Conservation (phyloP, 2,113 vertebrate species). For the Scartelaos histophorus region DNA sequence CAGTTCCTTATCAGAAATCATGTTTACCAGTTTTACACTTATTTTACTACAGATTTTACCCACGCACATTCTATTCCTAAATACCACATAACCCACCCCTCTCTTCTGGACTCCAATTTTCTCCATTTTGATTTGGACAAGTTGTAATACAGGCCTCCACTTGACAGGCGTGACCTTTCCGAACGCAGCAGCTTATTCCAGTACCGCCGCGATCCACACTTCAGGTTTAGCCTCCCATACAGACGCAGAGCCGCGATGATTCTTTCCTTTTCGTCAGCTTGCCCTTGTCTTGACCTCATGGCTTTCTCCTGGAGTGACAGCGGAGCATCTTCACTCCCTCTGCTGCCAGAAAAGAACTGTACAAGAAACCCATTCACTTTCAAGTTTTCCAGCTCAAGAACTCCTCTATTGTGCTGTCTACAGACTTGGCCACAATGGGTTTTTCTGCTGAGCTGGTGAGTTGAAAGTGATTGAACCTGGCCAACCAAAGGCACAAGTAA, state of each 20-base stretch:
- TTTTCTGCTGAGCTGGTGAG: conserved; percentile 38
- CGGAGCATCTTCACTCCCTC: neutral
- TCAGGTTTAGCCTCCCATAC: conserved; percentile 13
- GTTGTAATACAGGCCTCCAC: conserved; percentile 12
- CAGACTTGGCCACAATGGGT: conserved; percentile 26
- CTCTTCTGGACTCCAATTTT: neutral
- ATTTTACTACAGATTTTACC: neutral
- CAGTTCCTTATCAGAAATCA: no score
- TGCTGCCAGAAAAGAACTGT: conserved; percentile 12
- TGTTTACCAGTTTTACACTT: neutral
- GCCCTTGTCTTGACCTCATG: conserved; percentile 27
- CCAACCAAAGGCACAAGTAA: conserved; percentile 26
- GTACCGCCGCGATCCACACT: neutral
- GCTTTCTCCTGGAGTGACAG: conserved; percentile 1
- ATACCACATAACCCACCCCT: neutral
- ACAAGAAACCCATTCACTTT: conserved; percentile 30
- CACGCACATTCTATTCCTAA: conserved; percentile 10
- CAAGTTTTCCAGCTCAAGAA: conserved; percentile 15
- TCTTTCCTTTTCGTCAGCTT: conserved; percentile 19
- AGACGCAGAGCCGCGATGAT: neutral
- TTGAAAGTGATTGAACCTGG: conserved; percentile 30
- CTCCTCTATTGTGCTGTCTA: conserved; percentile 18
- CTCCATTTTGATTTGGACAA: neutral
- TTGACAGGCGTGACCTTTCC: conserved; percentile 15
- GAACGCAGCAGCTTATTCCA: neutral